Evolutionary conservation across 2,113 vertebrate species (phyloP).

Genomic region (Lichenostomus cassidix): DNA sequence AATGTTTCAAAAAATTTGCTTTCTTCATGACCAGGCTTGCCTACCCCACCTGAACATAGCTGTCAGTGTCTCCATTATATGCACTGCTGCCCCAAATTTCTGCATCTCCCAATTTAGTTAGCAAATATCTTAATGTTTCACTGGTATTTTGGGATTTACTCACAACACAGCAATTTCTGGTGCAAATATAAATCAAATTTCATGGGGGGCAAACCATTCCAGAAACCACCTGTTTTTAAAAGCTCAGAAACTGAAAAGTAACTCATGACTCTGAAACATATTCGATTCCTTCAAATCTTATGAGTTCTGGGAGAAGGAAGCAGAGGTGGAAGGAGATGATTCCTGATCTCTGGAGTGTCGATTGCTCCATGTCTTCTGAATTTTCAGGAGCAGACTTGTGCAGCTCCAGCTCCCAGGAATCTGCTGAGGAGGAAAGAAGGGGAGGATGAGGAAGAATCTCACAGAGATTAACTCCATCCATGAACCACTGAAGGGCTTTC

Average conservation of each 20-base stretch:
- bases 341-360: neutral
- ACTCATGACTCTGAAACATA: fast-evolving
- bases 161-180: neutral
- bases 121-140: neutral
- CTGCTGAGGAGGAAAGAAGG: neutral
- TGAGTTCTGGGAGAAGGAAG: neutral
- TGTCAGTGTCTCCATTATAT: neutral
- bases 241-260: neutral
- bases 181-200: neutral
- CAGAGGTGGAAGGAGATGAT: neutral
- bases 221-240: neutral
- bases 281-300: neutral
- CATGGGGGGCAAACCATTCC: neutral
- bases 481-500: neutral
- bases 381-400: neutral
- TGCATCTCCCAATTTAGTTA: neutral
- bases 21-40: neutral
- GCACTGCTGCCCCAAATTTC: neutral
- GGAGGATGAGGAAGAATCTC: neutral
- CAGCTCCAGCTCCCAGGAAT: neutral
- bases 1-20: neutral
- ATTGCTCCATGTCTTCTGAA: neutral
- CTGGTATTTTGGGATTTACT: neutral
- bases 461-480: no score
- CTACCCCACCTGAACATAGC: neutral